phyloP scores from a whole-genome alignment of 2,888 invertebrate species.

The Trachelus iudaicus region DNA sequence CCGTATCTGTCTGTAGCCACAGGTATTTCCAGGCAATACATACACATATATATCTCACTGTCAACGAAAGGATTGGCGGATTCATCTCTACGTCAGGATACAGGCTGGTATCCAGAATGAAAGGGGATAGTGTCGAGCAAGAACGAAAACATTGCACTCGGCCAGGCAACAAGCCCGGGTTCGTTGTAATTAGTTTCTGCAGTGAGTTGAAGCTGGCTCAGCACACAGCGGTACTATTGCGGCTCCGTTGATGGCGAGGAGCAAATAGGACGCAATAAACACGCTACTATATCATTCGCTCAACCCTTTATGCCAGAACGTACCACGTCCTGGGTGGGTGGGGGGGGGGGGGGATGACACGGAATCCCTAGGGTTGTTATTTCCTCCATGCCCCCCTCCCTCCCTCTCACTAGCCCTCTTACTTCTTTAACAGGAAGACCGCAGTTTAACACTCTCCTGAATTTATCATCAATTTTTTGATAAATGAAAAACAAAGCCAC shows the following conservation, averaged over 20 bases:
- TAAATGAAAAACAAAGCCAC: not conserved
- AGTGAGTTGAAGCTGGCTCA: slow-evolving; percentile 37
- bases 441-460: not conserved
- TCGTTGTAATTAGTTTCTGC: slow-evolving; percentile 8
- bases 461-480: not conserved
- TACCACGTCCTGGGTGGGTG: not conserved
- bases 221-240: slow-evolving; percentile 23
- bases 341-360: slow-evolving; percentile 3
- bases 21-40: not conserved
- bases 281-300: slow-evolving; percentile 53
- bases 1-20: not conserved
- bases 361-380: slow-evolving; percentile 9
- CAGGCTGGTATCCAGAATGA: not conserved
- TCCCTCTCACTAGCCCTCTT: not conserved
- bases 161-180: slow-evolving; percentile 42
- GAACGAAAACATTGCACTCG: slow-evolving; percentile 51
- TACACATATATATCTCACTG: slow-evolving; percentile 5
- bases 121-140: slow-evolving; percentile 21
- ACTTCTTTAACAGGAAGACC: not conserved
- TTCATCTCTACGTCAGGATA: not conserved
- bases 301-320: slow-evolving; percentile 49
- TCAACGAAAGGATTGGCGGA: not conserved
- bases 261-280: slow-evolving; percentile 55
- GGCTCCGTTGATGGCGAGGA: slow-evolving; percentile 30
- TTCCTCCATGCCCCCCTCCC: not conserved